Evolutionary conservation across 2,113 vertebrate species (phyloP), one percentile per base, ranked within the genome.

Genomic region (Nycticryphes semicollaris): DNA sequence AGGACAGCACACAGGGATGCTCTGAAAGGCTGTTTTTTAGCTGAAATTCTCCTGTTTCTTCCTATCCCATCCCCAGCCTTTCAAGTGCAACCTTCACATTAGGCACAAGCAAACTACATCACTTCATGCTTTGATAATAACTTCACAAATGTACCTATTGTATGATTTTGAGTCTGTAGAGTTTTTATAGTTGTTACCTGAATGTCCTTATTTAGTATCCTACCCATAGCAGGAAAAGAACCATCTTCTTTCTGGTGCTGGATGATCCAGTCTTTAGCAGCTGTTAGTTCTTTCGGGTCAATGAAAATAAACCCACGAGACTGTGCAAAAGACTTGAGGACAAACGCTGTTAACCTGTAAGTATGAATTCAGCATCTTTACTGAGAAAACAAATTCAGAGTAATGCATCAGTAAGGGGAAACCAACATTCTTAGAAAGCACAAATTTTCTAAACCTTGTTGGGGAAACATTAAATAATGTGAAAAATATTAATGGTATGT

Each of bases 271-370:
- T 98, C 97, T 95, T 99, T 99, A 87, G 99, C 98, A 9, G 98
- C 98, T 21, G 94, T 96, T 64, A 99, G 98, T 83, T 99, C 99
- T 90, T 98, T 98, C 0, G 98, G 99, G 86, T 99, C 99, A 51
- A 99, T 99, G 96, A 99, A 99, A 97, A 99, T 98, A 97, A 99
- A 99, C 50, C 98, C 98, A n/a, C 98, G 98, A 8, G 99, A 99
- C 97, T 99, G 99, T 37, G 99, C 98, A 47, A 99, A 99, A 81
- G 99, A 99, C 97, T 99, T 99, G 73, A 99, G 97, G 77, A 99
- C 99, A 96, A 99, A 99, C 15, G 99, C 99, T 8, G 99, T 99
- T 89, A 99, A 98, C 99, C 99, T 99, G 96, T 37, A 81, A 96
- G 93, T 6, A 87, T 0, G 13, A 90, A 84, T 82, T 28, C 18